phyloP scores from a whole-genome alignment of 2,113 vertebrate genomes.

The Thunnus thynnus region DNA sequence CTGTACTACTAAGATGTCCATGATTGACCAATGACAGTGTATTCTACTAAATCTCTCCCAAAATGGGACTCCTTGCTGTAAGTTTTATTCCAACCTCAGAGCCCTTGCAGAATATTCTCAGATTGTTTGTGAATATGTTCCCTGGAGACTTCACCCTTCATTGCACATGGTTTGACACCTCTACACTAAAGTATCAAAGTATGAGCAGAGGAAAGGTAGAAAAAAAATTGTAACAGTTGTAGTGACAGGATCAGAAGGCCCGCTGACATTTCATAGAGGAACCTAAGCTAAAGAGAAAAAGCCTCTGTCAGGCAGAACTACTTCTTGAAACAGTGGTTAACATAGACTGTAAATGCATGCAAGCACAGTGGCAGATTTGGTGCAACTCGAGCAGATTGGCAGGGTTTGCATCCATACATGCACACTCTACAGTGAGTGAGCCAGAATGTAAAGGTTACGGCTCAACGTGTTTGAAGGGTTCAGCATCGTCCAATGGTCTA shows the following conservation, averaged over 20 bases:
- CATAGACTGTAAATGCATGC: slow-evolving; percentile 33
- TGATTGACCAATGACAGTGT: background rate
- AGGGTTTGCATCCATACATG: slow-evolving; percentile 49
- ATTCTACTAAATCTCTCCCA: no score
- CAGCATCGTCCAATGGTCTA: slow-evolving; percentile 9
- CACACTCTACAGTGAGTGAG: slow-evolving; percentile 9
- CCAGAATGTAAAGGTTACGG: slow-evolving; percentile 15
- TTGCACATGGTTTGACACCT: slow-evolving; percentile 35
- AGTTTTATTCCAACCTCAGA: no score
- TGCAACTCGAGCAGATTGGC: slow-evolving; percentile 26
- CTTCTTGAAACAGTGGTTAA: slow-evolving; percentile 28
- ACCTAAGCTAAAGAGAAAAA: slow-evolving; percentile 11
- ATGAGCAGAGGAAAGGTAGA: background rate
- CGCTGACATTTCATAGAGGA: slow-evolving; percentile 1
- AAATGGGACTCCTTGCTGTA: no score
- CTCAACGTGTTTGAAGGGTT: slow-evolving; percentile 30
- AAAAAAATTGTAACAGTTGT: no score
- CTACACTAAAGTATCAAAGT: background rate
- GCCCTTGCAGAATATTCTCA: background rate
- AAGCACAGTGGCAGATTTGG: slow-evolving; percentile 35
- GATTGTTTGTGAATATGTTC: background rate
- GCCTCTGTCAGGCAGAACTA: slow-evolving; percentile 12
- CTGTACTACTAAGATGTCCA: background rate
- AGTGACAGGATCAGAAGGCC: slow-evolving; percentile 17
- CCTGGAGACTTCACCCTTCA: slow-evolving; percentile 2